These are phyloP conservation scores for Folsomia candida DNA, from an alignment of 2,888 invertebrate genomes.

Conservation along the genomic window DNA sequence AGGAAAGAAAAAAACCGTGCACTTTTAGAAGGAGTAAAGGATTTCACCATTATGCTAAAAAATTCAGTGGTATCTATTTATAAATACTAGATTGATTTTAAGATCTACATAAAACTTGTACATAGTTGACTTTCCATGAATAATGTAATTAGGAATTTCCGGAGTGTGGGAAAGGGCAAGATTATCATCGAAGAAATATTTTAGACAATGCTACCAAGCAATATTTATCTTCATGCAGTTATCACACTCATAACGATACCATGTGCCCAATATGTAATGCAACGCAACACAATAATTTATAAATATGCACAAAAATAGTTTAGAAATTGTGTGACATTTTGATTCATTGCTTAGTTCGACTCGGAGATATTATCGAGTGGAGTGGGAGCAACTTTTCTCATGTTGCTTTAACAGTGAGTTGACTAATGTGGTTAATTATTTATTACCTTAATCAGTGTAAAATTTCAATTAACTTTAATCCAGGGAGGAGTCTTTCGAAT, in stretches of 20 bases:
- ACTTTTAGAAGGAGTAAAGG: constrained; percentile 29
- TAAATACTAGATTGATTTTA: too few species aligned
- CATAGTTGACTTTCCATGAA: too few species aligned
- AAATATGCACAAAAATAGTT: too few species aligned
- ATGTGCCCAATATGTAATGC: constrained; percentile 57
- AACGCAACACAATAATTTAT: too few species aligned
- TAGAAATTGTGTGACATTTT: too few species aligned
- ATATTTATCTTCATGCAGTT: constrained; percentile 52
- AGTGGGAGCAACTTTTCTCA: constrained; percentile 51
- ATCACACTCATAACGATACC: constrained; percentile 50
- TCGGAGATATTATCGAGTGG: constrained; percentile 54
- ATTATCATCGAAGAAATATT: constrained; percentile 51
- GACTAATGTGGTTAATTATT: too few species aligned
- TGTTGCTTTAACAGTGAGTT: constrained; percentile 52
- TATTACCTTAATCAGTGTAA: too few species aligned
- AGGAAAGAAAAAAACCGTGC: constrained; percentile 33
- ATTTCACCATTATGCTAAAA: constrained; percentile 39
- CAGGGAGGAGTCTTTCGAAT: constrained; percentile 39
- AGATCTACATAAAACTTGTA: too few species aligned
- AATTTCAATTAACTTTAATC: constrained; percentile 23
- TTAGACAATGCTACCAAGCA: constrained; percentile 49
- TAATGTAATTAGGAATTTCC: too few species aligned
- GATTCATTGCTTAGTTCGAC: too few species aligned
- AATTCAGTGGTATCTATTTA: constrained; percentile 35
- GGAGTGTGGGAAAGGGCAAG: constrained; percentile 25